Percentiles rank a stretch among this genome's conserved stretches.
These are phyloP conservation scores for Hetaerina americana DNA, from an alignment of 1,140 invertebrate species.

Conservation along the genomic window DNA sequence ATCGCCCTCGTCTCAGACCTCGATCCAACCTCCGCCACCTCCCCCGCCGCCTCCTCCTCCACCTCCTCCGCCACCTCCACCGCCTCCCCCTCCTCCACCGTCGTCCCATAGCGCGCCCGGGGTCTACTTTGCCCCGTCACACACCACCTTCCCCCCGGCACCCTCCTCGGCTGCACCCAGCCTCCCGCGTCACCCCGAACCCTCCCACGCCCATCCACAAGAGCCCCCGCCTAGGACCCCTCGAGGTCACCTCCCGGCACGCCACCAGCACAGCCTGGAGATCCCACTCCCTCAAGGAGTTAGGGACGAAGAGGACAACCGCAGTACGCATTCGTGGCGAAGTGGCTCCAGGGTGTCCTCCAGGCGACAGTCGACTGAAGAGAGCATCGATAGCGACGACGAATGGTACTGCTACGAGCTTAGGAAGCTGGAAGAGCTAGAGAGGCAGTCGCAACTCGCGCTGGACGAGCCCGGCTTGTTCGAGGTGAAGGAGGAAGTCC, in stretches of 20 bases:
- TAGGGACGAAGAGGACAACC: conserved; percentile 73
- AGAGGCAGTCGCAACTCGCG: conserved; percentile 53
- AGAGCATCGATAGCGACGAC: conserved; percentile 84
- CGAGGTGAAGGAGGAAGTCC: conserved; percentile 37
- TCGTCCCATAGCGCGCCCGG: conserved; percentile 22
- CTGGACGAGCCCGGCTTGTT: conserved; percentile 35
- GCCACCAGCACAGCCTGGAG: conserved; percentile 66
- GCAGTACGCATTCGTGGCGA: conserved; percentile 71
- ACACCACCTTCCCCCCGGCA: background rate
- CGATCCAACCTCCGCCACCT: conserved; percentile 15
- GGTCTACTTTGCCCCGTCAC: background rate
- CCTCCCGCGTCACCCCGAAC: background rate
- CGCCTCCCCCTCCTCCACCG: conserved; percentile 24
- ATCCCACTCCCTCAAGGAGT: conserved; percentile 41
- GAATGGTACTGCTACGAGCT: conserved; percentile 87
- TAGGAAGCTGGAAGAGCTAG: conserved; percentile 72
- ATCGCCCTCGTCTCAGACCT: conserved; percentile 5
- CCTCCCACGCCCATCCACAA: background rate
- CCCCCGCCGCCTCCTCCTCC: conserved; percentile 11
- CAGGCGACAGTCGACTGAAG: conserved; percentile 77
- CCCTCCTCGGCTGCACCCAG: background rate
- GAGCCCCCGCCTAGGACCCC: conserved; percentile 4
- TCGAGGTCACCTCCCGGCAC: conserved; percentile 18
- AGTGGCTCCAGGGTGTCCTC: conserved; percentile 77
- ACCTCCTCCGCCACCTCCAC: conserved; percentile 15